Conservation (phyloP, 2,888 invertebrate genomes). For the Beris morrisii region DNA sequence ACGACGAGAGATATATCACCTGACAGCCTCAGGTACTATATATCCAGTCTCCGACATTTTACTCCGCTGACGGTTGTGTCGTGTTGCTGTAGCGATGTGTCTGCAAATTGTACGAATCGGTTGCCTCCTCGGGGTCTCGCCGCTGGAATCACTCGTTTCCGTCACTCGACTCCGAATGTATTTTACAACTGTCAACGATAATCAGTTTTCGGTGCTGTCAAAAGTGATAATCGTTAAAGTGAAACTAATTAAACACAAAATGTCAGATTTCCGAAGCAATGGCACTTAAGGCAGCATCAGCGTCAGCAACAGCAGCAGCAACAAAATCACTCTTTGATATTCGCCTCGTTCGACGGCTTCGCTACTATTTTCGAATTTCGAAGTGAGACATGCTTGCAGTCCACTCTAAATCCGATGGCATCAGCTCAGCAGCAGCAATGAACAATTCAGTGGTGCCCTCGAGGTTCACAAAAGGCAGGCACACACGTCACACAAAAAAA, state of each 20-base stretch:
- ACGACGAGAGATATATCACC: slow-evolving; percentile 30
- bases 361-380: not conserved
- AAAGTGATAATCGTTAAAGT: slow-evolving; percentile 33
- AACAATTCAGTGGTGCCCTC: no score
- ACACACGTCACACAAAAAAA: not conserved
- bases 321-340: not conserved
- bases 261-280: slow-evolving; percentile 21
- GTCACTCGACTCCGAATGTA: not conserved
- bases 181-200: slow-evolving; percentile 34
- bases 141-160: slow-evolving; percentile 12
- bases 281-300: slow-evolving; percentile 7
- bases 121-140: slow-evolving; percentile 1
- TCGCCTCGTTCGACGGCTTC: not conserved
- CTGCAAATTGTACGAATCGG: no score
- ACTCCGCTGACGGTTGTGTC: slow-evolving; percentile 17
- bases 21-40: slow-evolving; percentile 14
- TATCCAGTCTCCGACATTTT: slow-evolving; percentile 13
- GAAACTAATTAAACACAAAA: slow-evolving; percentile 38
- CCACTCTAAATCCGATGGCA: no score
- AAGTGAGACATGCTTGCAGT: not conserved
- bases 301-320: not conserved
- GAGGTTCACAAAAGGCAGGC: no score
- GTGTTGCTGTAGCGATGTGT: slow-evolving; percentile 7
- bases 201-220: slow-evolving; percentile 35
- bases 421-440: no score